A percentile compares a stretch with the other conserved stretches of the same genome.
phyloP scores from a whole-genome alignment of 2,797 vertebrate species.

The Notoglanidium macrostoma region DNA sequence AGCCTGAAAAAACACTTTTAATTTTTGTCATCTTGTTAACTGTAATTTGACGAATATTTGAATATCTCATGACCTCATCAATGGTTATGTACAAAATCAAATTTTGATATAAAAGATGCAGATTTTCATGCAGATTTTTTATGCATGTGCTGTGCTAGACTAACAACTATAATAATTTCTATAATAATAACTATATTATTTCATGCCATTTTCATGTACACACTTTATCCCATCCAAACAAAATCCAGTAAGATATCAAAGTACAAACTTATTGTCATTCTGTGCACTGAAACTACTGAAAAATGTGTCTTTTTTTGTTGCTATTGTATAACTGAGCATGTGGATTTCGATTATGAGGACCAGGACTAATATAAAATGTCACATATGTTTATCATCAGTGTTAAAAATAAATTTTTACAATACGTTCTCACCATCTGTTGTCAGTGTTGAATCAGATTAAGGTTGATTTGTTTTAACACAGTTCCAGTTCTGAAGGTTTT shows the following conservation, averaged over 20 bases:
- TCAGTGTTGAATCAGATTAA: background rate
- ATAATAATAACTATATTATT: background rate
- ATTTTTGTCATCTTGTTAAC: too few species aligned
- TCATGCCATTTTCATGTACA: background rate
- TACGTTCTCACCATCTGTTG: background rate
- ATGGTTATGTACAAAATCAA: background rate
- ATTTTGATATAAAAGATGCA: background rate
- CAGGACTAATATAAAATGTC: constrained; percentile 6
- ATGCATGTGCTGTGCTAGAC: background rate
- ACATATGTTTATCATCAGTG: background rate
- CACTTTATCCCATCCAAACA: background rate
- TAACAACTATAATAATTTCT: background rate
- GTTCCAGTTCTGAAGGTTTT: background rate
- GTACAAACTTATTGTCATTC: background rate
- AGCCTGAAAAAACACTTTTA: too few species aligned
- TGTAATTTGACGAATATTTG: background rate
- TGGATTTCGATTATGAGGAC: background rate
- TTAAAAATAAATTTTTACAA: constrained; percentile 16
- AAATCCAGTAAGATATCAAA: background rate
- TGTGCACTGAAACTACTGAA: background rate
- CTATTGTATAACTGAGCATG: constrained; percentile 26
- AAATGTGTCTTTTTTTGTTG: background rate
- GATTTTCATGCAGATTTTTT: background rate
- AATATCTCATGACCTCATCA: background rate
- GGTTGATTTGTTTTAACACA: background rate